Conservation (phyloP, 1,140 invertebrate species). For the Lepidurus packardi region DNA sequence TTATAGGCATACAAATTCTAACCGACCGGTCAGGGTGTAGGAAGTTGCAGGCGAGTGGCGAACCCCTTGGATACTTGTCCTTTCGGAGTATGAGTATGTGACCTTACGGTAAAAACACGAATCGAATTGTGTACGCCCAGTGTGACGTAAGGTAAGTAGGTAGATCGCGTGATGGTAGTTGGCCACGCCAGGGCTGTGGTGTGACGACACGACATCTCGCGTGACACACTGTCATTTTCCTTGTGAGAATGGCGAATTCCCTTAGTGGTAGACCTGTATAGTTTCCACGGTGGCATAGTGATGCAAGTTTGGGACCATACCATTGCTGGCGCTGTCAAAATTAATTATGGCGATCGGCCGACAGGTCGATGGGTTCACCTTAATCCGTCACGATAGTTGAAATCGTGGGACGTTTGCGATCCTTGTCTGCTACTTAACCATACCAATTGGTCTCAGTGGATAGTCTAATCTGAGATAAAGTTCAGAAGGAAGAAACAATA, state of each 20-base stretch:
- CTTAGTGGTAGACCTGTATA: not conserved
- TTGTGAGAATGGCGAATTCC: not conserved
- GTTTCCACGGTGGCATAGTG: not conserved
- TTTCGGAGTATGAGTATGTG: not conserved
- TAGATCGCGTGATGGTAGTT: not conserved
- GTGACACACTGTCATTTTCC: not conserved
- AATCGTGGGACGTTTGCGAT: not conserved
- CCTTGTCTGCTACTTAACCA: not conserved
- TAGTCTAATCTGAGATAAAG: not conserved
- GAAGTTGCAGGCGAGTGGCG: too few species aligned
- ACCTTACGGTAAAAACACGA: not conserved
- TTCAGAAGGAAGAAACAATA: not conserved
- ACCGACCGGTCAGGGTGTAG: too few species aligned
- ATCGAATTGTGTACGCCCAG: not conserved
- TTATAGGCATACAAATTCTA: too few species aligned
- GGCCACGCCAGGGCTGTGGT: not conserved
- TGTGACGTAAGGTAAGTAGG: not conserved
- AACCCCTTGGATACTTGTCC: too few species aligned
- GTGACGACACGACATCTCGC: not conserved
- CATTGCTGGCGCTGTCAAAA: not conserved
- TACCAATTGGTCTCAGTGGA: not conserved
- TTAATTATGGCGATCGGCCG: not conserved
- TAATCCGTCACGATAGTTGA: not conserved
- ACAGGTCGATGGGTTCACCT: not conserved
- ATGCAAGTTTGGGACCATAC: not conserved